These are phyloP conservation scores for Burhinus oedicnemus DNA, from an alignment of 2,113 vertebrate genomes.

Conservation along the genomic window DNA sequence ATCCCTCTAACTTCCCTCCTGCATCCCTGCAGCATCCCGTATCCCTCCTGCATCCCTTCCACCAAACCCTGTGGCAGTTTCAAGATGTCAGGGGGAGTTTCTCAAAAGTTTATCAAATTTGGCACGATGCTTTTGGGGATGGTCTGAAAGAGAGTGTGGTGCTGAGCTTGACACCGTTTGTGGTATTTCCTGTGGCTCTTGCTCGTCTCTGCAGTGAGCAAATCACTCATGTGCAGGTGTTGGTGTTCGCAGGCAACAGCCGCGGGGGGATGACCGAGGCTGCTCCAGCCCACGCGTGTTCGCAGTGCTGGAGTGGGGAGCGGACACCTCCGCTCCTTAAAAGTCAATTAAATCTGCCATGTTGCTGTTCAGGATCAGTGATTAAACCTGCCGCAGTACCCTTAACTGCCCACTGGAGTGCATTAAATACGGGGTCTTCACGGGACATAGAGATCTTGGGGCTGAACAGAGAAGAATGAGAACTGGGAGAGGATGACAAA, in stretches of 20 bases:
- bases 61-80: background rate
- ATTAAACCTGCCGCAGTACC: background rate
- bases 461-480: background rate
- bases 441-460: too few species aligned
- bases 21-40: too few species aligned
- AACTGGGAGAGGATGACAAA: background rate
- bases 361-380: background rate
- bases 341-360: background rate
- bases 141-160: background rate
- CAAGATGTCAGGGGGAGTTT: background rate
- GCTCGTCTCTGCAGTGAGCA: background rate
- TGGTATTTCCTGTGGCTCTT: background rate
- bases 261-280: fast-evolving
- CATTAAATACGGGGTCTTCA: background rate
- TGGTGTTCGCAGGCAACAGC: background rate
- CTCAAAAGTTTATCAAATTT: background rate
- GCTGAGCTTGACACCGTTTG: background rate
- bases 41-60: background rate
- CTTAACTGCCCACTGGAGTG: background rate
- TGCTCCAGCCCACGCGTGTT: fast-evolving
- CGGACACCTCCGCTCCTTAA: background rate
- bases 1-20: too few species aligned
- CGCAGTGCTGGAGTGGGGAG: background rate
- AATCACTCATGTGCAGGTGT: background rate
- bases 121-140: background rate